A percentile compares a stretch with the other conserved stretches of the same genome.
Evolutionary conservation across 1,140 invertebrate species (phyloP).

Genomic region (Trachymyrmex septentrionalis): DNA sequence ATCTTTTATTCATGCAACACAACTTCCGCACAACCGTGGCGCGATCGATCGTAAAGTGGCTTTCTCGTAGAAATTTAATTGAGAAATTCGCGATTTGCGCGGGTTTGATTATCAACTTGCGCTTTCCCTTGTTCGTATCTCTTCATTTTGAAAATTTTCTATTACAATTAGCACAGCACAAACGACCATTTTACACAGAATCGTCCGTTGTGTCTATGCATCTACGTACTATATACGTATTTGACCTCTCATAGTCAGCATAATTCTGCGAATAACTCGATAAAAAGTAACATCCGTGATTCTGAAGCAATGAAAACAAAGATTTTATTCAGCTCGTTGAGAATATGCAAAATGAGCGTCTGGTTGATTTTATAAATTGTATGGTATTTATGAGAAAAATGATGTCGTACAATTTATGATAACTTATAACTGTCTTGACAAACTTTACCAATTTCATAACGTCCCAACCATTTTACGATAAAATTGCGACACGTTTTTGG

Average conservation of each 20-base stretch:
- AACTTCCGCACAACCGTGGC: constrained; percentile 21
- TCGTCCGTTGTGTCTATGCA: not conserved
- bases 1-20: constrained; percentile 33
- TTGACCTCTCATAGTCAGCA: not conserved
- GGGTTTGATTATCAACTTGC: not conserved
- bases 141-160: not conserved
- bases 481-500: constrained; percentile 47
- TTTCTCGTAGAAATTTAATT: not conserved
- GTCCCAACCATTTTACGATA: not conserved
- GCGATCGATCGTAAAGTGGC: constrained; percentile 31
- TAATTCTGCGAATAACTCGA: constrained; percentile 13
- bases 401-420: not conserved
- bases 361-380: not conserved
- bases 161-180: not conserved
- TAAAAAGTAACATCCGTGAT: constrained; percentile 1
- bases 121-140: not conserved
- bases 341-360: not conserved
- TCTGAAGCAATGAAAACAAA: not conserved
- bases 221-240: not conserved
- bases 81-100: not conserved
- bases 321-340: constrained; percentile 24
- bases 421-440: not conserved
- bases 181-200: not conserved
- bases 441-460: constrained; percentile 29
- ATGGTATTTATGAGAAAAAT: not conserved